Evolutionary conservation across 2,888 invertebrate species (phyloP).

Genomic region (Byasa hedistus): DNA sequence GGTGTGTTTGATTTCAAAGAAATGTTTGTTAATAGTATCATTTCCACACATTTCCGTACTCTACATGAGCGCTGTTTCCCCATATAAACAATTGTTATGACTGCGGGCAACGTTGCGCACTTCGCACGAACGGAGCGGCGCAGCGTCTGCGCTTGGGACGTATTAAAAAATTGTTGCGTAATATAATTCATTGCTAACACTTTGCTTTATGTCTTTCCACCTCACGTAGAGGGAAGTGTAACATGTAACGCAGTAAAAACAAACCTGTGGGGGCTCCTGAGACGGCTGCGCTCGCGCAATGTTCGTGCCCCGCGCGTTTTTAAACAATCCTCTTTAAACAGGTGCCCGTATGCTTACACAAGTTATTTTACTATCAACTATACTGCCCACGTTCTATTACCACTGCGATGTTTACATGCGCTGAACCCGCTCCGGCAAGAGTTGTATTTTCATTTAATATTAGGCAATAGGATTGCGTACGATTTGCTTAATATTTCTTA

Average conservation of each 20-base stretch:
- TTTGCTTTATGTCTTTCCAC: slow-evolving; percentile 25
- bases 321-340: slow-evolving; percentile 68
- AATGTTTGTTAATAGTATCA: slow-evolving; percentile 33
- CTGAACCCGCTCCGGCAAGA: slow-evolving; percentile 30
- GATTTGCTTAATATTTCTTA: slow-evolving; percentile 15
- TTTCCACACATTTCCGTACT: slow-evolving; percentile 19
- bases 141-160: slow-evolving; percentile 2
- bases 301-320: slow-evolving; percentile 41
- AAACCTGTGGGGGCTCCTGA: slow-evolving; percentile 36
- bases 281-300: slow-evolving; percentile 38
- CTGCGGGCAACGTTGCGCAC: slow-evolving; percentile 28
- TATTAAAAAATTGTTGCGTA: slow-evolving; percentile 12
- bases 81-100: slow-evolving; percentile 34
- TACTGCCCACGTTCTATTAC: slow-evolving; percentile 50
- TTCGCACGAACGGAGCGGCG: slow-evolving; percentile 15
- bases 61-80: slow-evolving; percentile 14
- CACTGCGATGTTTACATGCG: slow-evolving; percentile 42
- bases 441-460: slow-evolving; percentile 32
- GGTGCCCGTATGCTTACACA: slow-evolving; percentile 68
- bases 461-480: slow-evolving; percentile 22
- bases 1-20: slow-evolving; percentile 32
- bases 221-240: slow-evolving; percentile 29
- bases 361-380: slow-evolving; percentile 60
- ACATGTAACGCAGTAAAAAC: slow-evolving; percentile 33
- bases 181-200: slow-evolving; percentile 18